phyloP scores from a whole-genome alignment of 1,140 invertebrate species.

The Thalassaphorura encarpata region DNA sequence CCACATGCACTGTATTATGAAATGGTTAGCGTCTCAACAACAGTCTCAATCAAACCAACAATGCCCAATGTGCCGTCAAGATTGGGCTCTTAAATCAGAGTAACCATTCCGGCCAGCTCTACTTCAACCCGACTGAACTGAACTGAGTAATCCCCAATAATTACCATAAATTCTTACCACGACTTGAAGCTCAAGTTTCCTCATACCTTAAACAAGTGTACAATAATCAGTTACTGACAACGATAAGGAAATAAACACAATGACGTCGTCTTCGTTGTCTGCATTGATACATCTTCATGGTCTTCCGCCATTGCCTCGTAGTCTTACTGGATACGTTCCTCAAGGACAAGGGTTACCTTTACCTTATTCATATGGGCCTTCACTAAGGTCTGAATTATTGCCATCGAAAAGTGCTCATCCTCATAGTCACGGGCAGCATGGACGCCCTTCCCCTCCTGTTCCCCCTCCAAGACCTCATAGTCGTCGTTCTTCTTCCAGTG shows the following conservation, averaged over 20 bases:
- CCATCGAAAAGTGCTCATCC: background rate
- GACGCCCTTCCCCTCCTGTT: constrained; percentile 16
- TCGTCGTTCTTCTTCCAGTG: constrained; percentile 27
- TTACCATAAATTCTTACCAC: too few relatives aligned
- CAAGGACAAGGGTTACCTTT: constrained; percentile 11
- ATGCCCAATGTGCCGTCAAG: constrained; percentile 98
- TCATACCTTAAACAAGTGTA: too few relatives aligned
- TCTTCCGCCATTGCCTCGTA: constrained; percentile 28
- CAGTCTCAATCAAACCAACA: constrained; percentile 61
- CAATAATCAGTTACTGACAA: too few relatives aligned
- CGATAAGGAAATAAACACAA: constrained; percentile 3
- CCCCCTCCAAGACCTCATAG: constrained; percentile 29
- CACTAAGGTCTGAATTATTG: background rate
- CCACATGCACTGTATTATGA: constrained; percentile 99
- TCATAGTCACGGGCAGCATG: background rate
- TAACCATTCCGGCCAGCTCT: too few relatives aligned
- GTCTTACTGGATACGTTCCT: constrained; percentile 24
- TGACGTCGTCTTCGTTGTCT: constrained; percentile 3
- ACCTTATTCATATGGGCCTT: constrained; percentile 1
- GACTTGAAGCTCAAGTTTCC: too few relatives aligned
- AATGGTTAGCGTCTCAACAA: constrained; percentile 91
- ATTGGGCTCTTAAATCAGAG: constrained; percentile 54
- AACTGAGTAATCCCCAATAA: too few relatives aligned
- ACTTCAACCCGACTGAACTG: too few relatives aligned
- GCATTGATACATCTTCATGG: constrained; percentile 27